Base-by-base conservation (phyloP, 2,113 vertebrate genomes). In the Anser cygnoides region DNA sequence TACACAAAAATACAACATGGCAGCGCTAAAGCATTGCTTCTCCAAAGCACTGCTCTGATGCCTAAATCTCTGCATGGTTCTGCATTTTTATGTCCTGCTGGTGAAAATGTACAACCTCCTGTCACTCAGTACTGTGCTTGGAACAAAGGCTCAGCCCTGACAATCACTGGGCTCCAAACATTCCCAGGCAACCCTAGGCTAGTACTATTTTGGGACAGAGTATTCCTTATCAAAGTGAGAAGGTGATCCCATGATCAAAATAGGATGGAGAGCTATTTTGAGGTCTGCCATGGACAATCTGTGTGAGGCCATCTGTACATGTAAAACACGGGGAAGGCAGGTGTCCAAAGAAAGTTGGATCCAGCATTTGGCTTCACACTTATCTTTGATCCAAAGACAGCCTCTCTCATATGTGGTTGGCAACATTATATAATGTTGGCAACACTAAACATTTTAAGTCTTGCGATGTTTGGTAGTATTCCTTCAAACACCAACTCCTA, bases 151-250 rank as follows among this genome's bases (percentile, higher is more conserved):
- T 93, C 14, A 3, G 35, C 52, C 76, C 49, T 80, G 20, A 35
- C 0, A 0, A 21, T 59, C 52, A 28, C 57, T 37, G 44, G 49
- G 43, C 65, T 84, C 49, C 89, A 17, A 25, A 26, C 87, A 46
- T 55, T 79, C 41, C 80, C 70, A 54, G 50, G 74, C 58, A 88
- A 73, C 66, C 67, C 79, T 73, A 50, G 55, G 50, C 44, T n/a
- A 73, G 81, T 3, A 6, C 91, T 96, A 62, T 90, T 96, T 73
- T 44, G 41, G 79, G 76, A 81, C 23, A 46, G 68, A 92, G 62
- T 59, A 54, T 87, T 93, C 71, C 77, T 95, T 93, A 93, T 85
- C 77, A 71, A 79, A 83, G 35, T 21, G 41, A 76, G 58, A 78
- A 89, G 74, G 84, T 87, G 89, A 93, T 91, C 71, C 67, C 1